Conservation (phyloP, 2,797 vertebrate species). For the Falco peregrinus region DNA sequence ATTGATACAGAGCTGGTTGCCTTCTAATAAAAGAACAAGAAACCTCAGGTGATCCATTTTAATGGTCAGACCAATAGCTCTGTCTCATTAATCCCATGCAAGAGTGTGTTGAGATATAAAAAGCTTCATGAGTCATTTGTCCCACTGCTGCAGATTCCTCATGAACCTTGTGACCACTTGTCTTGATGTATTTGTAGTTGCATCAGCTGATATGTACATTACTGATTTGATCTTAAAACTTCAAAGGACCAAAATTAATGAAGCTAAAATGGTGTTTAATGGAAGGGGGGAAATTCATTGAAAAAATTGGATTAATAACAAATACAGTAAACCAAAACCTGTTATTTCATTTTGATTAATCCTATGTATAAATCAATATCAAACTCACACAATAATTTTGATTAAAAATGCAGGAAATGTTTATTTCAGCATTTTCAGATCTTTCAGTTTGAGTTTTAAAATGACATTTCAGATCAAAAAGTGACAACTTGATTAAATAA, state of each 20-base stretch:
- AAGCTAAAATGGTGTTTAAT: not conserved
- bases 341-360: not conserved
- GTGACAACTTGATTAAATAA: not conserved
- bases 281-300: fast-evolving
- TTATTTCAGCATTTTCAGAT: not conserved
- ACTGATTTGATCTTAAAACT: not conserved
- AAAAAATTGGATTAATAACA: not conserved
- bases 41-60: not conserved
- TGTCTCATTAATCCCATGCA: not conserved
- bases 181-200: not conserved
- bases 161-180: not conserved
- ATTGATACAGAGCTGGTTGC: not conserved
- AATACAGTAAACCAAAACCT: not conserved
- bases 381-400: not conserved
- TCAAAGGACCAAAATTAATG: not conserved
- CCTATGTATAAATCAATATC: not conserved
- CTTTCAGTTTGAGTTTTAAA: not conserved
- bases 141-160: not conserved
- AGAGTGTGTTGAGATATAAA: not conserved
- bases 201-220: not conserved
- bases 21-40: not conserved
- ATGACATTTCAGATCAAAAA: not conserved
- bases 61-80: not conserved
- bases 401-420: not conserved
- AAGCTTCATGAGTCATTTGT: not conserved